A percentile compares a stretch with the other conserved stretches of the same genome.
Evolutionary conservation across 1,140 invertebrate species (phyloP).

Genomic region (Drosophila truncata): DNA sequence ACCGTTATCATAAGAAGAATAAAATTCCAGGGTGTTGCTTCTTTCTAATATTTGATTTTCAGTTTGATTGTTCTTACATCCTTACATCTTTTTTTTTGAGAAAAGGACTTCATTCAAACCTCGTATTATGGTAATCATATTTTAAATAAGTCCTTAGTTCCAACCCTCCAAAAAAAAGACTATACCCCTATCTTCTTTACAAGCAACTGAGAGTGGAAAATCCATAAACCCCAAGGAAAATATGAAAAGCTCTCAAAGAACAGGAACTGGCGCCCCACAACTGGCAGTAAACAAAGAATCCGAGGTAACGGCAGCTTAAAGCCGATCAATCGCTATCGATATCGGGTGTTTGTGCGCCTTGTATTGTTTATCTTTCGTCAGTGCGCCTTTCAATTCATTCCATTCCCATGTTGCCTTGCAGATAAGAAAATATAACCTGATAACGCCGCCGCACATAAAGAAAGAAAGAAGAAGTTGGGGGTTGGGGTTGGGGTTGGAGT

Average conservation of each 20-base stretch:
- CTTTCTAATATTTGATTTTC: neutral
- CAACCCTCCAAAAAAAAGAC: neutral
- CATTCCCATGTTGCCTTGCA: constrained; percentile 49
- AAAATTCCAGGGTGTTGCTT: neutral
- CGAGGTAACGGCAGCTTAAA: constrained; percentile 22
- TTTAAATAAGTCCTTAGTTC: neutral
- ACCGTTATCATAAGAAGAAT: neutral
- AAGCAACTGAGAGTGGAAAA: neutral
- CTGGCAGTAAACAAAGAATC: neutral
- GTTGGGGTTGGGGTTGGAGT: too few species aligned
- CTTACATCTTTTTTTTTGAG: neutral
- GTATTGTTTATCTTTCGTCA: constrained; percentile 46
- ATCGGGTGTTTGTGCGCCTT: constrained; percentile 34
- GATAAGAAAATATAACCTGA: constrained; percentile 34
- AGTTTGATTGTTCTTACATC: neutral
- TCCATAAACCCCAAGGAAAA: neutral
- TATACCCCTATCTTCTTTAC: neutral
- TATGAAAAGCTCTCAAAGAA: neutral
- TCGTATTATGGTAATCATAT: neutral
- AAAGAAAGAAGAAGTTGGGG: constrained; percentile 6
- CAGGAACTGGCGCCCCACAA: constrained; percentile 13
- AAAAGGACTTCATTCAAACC: neutral
- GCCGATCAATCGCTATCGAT: constrained; percentile 47
- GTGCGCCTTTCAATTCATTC: constrained; percentile 53
- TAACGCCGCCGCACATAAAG: constrained; percentile 18